Conservation (phyloP, 2,888 invertebrate species). For the Diplolepis rosae region DNA sequence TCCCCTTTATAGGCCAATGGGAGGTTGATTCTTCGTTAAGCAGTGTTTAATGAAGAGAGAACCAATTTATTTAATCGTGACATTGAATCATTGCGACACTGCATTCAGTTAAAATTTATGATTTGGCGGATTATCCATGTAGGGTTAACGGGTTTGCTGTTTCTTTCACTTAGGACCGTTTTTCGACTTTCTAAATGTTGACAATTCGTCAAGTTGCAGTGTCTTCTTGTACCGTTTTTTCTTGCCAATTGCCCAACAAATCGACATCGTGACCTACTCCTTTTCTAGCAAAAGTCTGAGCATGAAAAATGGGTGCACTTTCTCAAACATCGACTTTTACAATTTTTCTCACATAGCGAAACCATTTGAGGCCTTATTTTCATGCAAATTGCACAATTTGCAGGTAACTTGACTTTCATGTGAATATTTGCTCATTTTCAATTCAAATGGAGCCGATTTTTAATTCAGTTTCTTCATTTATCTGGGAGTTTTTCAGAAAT, state of each 20-base stretch:
- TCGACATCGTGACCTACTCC: not conserved
- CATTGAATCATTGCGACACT: not conserved
- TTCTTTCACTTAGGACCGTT: not conserved
- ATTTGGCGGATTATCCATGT: not conserved
- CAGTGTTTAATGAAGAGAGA: not conserved
- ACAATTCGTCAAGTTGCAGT: not conserved
- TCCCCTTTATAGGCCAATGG: not conserved
- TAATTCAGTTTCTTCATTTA: no score
- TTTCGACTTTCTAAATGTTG: not conserved
- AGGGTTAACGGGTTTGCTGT: not conserved
- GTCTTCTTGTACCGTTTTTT: not conserved
- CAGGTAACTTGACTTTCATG: not conserved
- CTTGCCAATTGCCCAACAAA: not conserved
- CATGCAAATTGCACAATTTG: not conserved
- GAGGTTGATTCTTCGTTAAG: not conserved
- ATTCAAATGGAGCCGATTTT: no score
- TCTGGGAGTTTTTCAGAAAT: no score
- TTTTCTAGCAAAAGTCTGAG: not conserved
- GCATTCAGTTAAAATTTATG: not conserved
- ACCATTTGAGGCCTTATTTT: not conserved
- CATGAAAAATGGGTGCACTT: not conserved
- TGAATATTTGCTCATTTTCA: no score
- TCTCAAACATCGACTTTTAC: not conserved
- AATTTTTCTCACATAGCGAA: slow-evolving; percentile 5
- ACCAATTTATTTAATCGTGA: not conserved